These are phyloP conservation scores for Molossus molossus DNA, from an alignment of 2,797 vertebrate genomes.

Conservation along the genomic window DNA sequence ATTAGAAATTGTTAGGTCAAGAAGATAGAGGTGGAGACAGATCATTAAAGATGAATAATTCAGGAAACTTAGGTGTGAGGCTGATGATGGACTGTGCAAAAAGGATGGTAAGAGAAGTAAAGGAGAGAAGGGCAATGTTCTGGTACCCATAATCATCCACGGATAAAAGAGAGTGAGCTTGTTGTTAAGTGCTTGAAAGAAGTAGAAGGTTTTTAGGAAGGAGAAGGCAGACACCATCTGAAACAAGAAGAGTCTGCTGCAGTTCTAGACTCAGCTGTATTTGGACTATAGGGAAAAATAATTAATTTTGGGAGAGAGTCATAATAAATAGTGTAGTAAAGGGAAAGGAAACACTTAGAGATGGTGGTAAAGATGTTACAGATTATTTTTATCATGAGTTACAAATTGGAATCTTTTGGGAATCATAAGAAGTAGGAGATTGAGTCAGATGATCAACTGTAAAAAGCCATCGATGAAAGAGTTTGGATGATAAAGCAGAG, in stretches of 20 bases:
- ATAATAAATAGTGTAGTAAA: neutral
- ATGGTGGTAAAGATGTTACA: neutral
- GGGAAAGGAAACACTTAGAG: neutral
- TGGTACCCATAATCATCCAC: neutral
- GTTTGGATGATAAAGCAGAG: neutral
- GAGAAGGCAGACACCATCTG: neutral
- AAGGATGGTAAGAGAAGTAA: neutral
- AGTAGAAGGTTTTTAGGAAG: neutral
- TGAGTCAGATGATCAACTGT: neutral
- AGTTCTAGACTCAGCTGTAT: neutral
- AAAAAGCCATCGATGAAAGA: neutral
- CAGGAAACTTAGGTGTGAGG: neutral
- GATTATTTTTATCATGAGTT: neutral
- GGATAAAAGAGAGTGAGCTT: neutral
- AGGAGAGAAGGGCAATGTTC: neutral
- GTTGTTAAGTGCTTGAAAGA: neutral
- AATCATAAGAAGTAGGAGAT: neutral
- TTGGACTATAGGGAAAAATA: neutral
- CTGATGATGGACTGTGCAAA: neutral
- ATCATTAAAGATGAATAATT: neutral
- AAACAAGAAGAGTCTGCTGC: neutral
- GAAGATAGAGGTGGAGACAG: neutral
- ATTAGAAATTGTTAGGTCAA: neutral
- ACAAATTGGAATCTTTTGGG: neutral
- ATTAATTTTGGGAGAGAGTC: neutral